A percentile compares a stretch with the other conserved stretches of the same genome.
Evolutionary conservation across 2,797 vertebrate species (phyloP).

Genomic region (Echiichthys vipera): DNA sequence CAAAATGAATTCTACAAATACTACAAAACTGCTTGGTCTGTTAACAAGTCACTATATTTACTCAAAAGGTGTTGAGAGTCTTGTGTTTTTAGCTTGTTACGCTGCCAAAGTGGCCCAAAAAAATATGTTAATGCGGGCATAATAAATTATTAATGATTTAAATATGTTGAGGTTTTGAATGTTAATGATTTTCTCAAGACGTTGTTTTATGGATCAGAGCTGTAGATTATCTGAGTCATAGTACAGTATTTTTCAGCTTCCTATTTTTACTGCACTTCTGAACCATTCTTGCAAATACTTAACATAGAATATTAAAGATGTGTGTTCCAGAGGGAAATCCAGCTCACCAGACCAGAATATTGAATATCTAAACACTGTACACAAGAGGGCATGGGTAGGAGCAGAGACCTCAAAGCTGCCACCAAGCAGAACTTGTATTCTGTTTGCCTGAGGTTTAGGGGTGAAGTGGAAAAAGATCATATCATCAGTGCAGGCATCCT

Average conservation of each 20-base stretch:
- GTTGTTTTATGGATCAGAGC: background rate
- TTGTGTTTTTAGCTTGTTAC: background rate
- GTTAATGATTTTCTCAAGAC: background rate
- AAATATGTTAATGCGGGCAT: background rate
- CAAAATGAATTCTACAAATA: background rate
- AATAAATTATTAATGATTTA: background rate
- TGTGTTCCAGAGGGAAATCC: background rate
- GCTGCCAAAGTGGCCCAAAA: background rate
- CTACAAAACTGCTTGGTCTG: background rate
- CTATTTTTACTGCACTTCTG: background rate
- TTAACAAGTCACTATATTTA: background rate
- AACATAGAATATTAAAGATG: conserved; percentile 2
- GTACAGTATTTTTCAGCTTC: background rate
- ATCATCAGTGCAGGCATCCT: background rate
- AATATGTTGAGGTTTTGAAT: background rate
- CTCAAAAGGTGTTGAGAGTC: too few species aligned
- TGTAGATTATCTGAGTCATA: background rate
- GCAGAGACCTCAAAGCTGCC: background rate
- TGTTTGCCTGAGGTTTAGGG: conserved; percentile 4
- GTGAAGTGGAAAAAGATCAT: conserved; percentile 7
- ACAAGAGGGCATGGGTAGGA: background rate
- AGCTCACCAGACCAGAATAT: conserved; percentile 9
- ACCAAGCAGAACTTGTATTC: background rate
- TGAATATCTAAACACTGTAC: conserved; percentile 11
- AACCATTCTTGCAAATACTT: conserved; percentile 5